phyloP scores from a whole-genome alignment of 2,113 vertebrate genomes.

The Eretmodus cyanostictus region DNA sequence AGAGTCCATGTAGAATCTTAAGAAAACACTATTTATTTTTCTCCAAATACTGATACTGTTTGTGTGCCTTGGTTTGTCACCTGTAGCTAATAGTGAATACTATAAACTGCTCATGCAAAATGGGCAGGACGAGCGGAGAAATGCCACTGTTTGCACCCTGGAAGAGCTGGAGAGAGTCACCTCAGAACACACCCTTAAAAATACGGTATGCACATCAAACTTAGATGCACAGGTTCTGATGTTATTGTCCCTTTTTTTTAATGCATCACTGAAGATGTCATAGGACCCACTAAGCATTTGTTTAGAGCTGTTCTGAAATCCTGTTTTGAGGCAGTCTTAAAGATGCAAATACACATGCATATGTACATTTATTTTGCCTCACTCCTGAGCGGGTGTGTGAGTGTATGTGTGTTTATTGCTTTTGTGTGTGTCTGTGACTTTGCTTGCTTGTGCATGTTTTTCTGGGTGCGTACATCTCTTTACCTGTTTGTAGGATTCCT shows the following conservation, averaged over 20 bases:
- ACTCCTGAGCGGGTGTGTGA: slow-evolving; percentile 13
- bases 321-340: not conserved
- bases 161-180: slow-evolving; percentile 78
- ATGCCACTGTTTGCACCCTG: slow-evolving; percentile 66
- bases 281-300: not conserved
- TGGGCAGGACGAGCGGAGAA: slow-evolving; percentile 61
- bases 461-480: slow-evolving; percentile 20
- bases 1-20: not conserved
- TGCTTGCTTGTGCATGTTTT: slow-evolving; percentile 13
- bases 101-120: slow-evolving; percentile 78
- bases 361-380: not conserved
- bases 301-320: not conserved
- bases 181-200: slow-evolving; percentile 83
- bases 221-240: not conserved
- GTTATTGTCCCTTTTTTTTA: not conserved
- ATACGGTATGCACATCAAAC: slow-evolving; percentile 70
- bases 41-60: not conserved
- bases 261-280: not conserved
- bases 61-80: slow-evolving; percentile 1
- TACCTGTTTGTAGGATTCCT: slow-evolving; percentile 73
- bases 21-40: not conserved
- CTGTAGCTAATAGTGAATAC: slow-evolving; percentile 81
- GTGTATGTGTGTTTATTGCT: slow-evolving; percentile 34
- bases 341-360: not conserved
- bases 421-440: slow-evolving; percentile 40